phyloP scores from a whole-genome alignment of 2,113 vertebrate species.

The Rhinolophus sinicus region DNA sequence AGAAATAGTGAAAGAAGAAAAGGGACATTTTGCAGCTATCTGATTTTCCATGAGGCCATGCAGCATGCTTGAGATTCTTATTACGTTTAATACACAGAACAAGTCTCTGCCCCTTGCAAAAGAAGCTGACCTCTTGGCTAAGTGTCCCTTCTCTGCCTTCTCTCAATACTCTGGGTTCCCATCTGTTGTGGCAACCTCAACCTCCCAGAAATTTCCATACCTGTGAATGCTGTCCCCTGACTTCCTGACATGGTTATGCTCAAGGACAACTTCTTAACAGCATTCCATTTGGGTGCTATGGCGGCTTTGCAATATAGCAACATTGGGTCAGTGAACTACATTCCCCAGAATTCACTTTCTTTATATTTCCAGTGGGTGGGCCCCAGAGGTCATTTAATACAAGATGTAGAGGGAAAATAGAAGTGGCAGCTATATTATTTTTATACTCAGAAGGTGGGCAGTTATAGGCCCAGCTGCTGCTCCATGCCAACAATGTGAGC shows the following conservation, averaged over 20 bases:
- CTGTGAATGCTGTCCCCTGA: rapidly evolving
- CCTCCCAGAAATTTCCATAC: background rate
- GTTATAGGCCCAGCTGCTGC: background rate
- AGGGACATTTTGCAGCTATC: background rate
- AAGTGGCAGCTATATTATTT: background rate
- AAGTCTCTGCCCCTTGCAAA: background rate
- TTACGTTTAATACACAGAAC: background rate
- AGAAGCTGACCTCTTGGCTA: rapidly evolving
- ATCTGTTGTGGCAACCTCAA: background rate
- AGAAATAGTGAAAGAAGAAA: background rate
- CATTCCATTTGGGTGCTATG: rapidly evolving
- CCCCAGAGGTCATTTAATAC: background rate
- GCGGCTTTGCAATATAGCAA: background rate
- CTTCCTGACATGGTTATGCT: background rate
- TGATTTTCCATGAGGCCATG: background rate
- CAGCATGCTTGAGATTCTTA: background rate
- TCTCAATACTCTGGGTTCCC: background rate
- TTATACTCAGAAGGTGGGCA: background rate
- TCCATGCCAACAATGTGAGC: background rate
- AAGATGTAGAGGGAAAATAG: background rate
- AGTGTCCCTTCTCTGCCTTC: background rate
- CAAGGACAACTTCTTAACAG: background rate
- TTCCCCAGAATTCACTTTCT: background rate
- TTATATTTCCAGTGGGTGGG: background rate
- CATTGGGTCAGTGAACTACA: background rate